These are phyloP conservation scores for Sinopyrophorus schimmeli DNA, from an alignment of 2,888 invertebrate genomes.

Conservation along the genomic window DNA sequence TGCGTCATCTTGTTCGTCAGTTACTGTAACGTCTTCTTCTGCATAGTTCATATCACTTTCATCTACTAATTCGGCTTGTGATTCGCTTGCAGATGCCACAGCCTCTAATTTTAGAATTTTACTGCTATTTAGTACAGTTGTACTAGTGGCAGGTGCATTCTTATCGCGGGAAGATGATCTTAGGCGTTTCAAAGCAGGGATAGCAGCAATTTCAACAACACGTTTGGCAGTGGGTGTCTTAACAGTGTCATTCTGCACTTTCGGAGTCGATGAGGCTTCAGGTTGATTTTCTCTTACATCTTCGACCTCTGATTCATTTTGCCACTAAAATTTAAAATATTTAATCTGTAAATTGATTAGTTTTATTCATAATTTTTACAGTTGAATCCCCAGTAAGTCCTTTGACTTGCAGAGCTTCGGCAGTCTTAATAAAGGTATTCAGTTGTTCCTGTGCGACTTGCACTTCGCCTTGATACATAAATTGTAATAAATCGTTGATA, in stretches of 20 bases:
- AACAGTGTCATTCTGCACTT: no score
- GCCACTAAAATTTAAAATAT: no score
- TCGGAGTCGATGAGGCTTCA: no score
- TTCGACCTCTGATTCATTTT: neutral
- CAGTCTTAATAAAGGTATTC: constrained; percentile 54
- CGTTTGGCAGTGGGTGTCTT: no score
- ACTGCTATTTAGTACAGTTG: no score
- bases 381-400: constrained; percentile 53
- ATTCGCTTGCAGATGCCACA: constrained; percentile 44
- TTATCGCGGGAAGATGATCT: no score
- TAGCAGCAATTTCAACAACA: neutral
- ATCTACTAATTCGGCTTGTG: constrained; percentile 39
- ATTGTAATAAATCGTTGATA: constrained; percentile 67
- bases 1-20: constrained; percentile 44
- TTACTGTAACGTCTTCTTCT: constrained; percentile 47
- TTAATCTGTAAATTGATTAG: no score
- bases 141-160: no score
- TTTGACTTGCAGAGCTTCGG: constrained; percentile 54
- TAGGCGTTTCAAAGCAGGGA: no score
- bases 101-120: no score
- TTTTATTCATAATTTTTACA: no score
- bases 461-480: constrained; percentile 76
- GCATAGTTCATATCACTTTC: constrained; percentile 46
- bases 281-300: no score
- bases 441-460: constrained; percentile 53